Base-by-base conservation (phyloP, 2,113 vertebrate species). In the Alaudala cheleensis region DNA sequence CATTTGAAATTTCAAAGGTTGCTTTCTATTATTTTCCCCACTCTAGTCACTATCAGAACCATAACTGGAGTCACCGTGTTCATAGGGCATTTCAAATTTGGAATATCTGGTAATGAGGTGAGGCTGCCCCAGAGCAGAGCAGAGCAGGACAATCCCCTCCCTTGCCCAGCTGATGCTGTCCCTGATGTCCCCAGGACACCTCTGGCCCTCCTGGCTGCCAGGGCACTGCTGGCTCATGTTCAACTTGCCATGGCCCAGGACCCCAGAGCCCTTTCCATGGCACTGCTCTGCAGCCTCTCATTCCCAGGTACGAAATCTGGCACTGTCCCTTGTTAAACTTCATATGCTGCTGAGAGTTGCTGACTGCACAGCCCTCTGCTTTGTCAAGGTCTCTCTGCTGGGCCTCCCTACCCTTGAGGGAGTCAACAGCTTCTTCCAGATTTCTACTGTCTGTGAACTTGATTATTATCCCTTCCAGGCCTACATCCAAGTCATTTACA, bases 311-410 rank as follows among this genome's bases (percentile, higher is more conserved):
- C 70, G 57, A 20, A 8, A 85, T 40, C 34, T 0, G 0, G 10
- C 7, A 10, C 3, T 5, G 1, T 1, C 9, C 37, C 15, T 29
- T 9, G 2, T 6, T 28, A 2, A 64, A n/a, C 0, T 56, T 29
- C 10, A 2, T 4, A 10, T 2, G 3, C n/a, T n/a, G n/a, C n/a
- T n/a, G n/a, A n/a, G n/a, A n/a, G 14, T 2, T 13, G 28, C 7
- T 8, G 9, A 47, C 24, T 49, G 6, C 20, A 1, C 10, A 8
- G 3, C 6, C 3, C 9, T 64, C 19, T 56, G 6, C 8, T 28
- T 17, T n/a, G 12, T 49, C 0, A 0, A 19, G 12, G 16, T 34
- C 5, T 49, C 34, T 49, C 34, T 49, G 10, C 24, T 65, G 20
- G 8, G 24, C 34, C 24, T 47, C 14, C 19, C 28, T 84, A 1